These are phyloP conservation scores for Gnatocerus cornutus DNA, from an alignment of 2,888 invertebrate species.

Conservation along the genomic window DNA sequence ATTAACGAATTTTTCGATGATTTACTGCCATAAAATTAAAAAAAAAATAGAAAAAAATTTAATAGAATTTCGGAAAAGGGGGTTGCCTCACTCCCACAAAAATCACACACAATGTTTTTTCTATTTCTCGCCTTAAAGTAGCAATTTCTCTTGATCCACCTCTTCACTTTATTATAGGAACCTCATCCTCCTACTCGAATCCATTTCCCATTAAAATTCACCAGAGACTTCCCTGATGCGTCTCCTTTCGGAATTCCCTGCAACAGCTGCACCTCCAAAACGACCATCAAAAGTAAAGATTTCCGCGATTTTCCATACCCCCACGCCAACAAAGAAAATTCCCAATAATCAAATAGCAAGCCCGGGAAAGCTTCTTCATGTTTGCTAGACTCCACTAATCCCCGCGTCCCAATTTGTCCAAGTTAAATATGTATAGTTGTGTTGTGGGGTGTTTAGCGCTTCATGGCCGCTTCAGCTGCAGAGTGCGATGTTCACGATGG, in stretches of 20 bases:
- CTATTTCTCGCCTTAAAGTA: too few relatives aligned
- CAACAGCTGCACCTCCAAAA: constrained; percentile 33
- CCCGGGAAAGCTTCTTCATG: constrained; percentile 35
- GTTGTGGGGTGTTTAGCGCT: constrained; percentile 50
- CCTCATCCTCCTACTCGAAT: not conserved
- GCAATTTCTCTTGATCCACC: too few relatives aligned
- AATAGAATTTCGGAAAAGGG: too few relatives aligned
- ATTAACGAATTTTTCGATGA: too few relatives aligned
- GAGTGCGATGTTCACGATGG: constrained; percentile 46
- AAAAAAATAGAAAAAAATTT: too few relatives aligned
- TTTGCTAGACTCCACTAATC: constrained; percentile 36
- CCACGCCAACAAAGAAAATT: not conserved
- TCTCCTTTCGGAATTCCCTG: constrained; percentile 19
- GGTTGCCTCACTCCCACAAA: too few relatives aligned
- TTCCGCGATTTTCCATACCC: not conserved
- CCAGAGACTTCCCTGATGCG: constrained; percentile 11
- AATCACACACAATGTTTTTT: too few relatives aligned
- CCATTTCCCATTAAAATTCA: constrained; percentile 25
- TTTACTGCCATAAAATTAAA: too few relatives aligned
- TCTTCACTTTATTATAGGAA: too few relatives aligned
- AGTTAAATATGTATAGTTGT: constrained; percentile 56
- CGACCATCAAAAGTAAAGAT: constrained; percentile 1
- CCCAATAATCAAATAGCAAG: not conserved
- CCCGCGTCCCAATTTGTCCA: constrained; percentile 53
- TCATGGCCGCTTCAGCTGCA: constrained; percentile 43